phyloP scores from a whole-genome alignment of 2,113 vertebrate species.

The Tiliqua scincoides region DNA sequence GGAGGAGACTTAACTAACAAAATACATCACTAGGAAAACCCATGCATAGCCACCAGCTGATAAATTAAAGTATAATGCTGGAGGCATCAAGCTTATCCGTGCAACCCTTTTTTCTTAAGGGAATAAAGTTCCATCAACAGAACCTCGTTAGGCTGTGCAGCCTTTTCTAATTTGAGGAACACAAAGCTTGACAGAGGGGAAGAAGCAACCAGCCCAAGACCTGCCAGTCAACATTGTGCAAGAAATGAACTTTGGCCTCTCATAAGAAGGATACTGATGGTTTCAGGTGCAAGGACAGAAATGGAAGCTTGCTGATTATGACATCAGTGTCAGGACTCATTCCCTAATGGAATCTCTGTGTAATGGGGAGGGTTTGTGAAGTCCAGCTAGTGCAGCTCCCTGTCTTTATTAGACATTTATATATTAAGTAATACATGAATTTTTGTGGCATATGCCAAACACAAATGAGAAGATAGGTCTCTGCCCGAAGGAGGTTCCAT shows the following conservation, averaged over 20 bases:
- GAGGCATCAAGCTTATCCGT: background rate
- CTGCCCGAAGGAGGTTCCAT: background rate
- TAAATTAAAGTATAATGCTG: background rate
- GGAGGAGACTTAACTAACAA: background rate
- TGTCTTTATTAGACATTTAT: background rate
- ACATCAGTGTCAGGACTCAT: slow-evolving; percentile 61
- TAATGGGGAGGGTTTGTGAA: rapidly evolving
- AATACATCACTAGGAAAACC: background rate
- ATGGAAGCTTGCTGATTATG: slow-evolving; percentile 51
- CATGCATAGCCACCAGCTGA: background rate
- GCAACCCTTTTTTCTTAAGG: background rate
- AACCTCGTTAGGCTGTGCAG: slow-evolving; percentile 59
- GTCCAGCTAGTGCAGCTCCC: background rate
- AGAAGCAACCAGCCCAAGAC: background rate
- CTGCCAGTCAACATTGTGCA: slow-evolving; percentile 56
- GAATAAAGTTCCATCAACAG: slow-evolving; percentile 60
- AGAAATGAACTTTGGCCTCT: slow-evolving; percentile 53
- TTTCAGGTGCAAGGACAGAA: slow-evolving; percentile 18
- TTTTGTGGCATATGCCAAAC: background rate
- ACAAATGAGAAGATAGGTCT: background rate
- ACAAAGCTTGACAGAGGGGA: slow-evolving; percentile 41
- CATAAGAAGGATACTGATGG: slow-evolving; percentile 61
- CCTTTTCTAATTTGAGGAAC: slow-evolving; percentile 54
- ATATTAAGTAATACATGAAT: background rate
- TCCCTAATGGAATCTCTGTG: slow-evolving; percentile 53